These are phyloP conservation scores for Mimas tiliae DNA, from an alignment of 2,888 invertebrate species.

Conservation along the genomic window DNA sequence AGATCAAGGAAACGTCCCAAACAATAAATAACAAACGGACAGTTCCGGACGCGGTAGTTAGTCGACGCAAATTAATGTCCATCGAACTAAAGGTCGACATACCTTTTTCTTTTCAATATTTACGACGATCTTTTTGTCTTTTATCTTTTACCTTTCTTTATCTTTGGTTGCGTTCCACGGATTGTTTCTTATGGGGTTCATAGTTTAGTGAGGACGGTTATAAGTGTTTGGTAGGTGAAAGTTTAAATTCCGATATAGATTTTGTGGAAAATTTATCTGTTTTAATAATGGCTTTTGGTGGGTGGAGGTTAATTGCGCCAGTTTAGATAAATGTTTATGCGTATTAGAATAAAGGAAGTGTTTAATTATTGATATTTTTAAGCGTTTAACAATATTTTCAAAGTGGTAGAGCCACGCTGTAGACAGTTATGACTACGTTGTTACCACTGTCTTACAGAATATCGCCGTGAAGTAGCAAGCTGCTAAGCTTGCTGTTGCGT, in stretches of 20 bases:
- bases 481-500: no score
- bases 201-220: neutral
- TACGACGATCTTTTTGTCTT: slow-evolving; percentile 10
- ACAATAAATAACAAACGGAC: slow-evolving; percentile 5
- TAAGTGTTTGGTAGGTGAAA: neutral
- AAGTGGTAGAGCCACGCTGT: no score
- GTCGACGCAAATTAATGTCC: slow-evolving; percentile 29
- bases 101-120: slow-evolving; percentile 7
- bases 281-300: neutral
- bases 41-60: slow-evolving; percentile 20
- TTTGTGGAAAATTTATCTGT: neutral
- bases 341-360: no score
- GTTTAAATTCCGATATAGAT: neutral
- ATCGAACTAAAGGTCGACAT: slow-evolving; percentile 20
- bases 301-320: no score
- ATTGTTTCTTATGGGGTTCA: slow-evolving; percentile 12
- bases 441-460: no score
- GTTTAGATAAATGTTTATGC: no score
- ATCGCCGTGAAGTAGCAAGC: no score
- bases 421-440: no score
- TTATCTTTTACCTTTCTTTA: slow-evolving; percentile 20
- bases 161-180: neutral
- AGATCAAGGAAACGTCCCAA: neutral
- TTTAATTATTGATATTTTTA: no score
- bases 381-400: no score